Percentiles rank a stretch among this genome's conserved stretches.
These are phyloP conservation scores for Ecliptopera silaceata DNA, from an alignment of 2,888 invertebrate genomes.

Conservation along the genomic window DNA sequence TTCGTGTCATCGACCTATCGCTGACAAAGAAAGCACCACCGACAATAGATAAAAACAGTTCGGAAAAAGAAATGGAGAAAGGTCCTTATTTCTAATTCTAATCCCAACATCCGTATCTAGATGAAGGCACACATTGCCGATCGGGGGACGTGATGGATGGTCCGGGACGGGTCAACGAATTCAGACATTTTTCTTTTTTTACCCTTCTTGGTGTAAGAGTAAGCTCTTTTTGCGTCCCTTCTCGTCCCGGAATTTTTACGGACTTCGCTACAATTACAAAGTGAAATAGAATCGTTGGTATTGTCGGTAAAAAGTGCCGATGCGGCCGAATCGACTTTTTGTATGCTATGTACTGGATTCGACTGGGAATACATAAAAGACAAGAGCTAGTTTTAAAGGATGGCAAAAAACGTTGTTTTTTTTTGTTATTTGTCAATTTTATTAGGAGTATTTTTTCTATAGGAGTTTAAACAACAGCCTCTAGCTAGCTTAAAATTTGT, in stretches of 20 bases:
- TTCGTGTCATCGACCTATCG: background rate
- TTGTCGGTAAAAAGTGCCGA: conserved; percentile 55
- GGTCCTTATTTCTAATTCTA: conserved; percentile 58
- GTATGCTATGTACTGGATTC: background rate
- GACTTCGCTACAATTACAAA: conserved; percentile 80
- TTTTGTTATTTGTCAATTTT: too few relatives aligned
- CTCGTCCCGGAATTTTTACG: conserved; percentile 79
- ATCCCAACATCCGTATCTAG: conserved; percentile 70
- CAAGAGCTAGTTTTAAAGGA: too few relatives aligned
- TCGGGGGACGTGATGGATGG: conserved; percentile 82
- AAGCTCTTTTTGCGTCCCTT: conserved; percentile 82
- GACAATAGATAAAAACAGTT: conserved; percentile 19
- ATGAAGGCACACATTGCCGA: conserved; percentile 59
- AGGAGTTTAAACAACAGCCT: too few relatives aligned
- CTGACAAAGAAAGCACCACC: background rate
- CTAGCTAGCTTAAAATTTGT: too few relatives aligned
- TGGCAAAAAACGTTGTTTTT: too few relatives aligned
- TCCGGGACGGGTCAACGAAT: conserved; percentile 84
- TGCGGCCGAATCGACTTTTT: conserved; percentile 19
- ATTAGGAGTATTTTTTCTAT: too few relatives aligned
- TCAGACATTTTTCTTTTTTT: conserved; percentile 84
- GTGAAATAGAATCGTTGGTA: conserved; percentile 79
- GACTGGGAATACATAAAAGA: too few relatives aligned
- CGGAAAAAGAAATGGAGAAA: conserved; percentile 43
- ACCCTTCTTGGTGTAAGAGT: conserved; percentile 82